Evolutionary conservation across 2,797 vertebrate genomes (phyloP).

Genomic region (Neosalanx taihuensis): DNA sequence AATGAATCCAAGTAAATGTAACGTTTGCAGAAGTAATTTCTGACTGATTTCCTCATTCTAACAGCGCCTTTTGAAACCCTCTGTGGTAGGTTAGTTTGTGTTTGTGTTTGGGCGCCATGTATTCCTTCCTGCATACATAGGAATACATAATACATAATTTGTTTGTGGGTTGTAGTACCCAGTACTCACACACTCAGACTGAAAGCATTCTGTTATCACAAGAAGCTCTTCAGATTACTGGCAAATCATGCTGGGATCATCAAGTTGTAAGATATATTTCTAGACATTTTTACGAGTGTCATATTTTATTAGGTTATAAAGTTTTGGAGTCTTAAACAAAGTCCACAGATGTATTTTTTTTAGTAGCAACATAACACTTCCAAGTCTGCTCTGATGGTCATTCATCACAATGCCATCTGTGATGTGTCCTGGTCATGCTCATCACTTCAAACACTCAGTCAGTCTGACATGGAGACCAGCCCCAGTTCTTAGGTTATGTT

Average conservation of each 20-base stretch:
- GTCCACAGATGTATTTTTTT: neutral
- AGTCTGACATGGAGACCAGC: neutral
- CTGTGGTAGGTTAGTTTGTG: too few relatives aligned
- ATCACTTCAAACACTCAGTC: neutral
- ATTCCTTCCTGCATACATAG: too few relatives aligned
- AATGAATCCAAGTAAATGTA: neutral
- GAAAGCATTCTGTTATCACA: too few relatives aligned
- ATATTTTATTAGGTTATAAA: neutral
- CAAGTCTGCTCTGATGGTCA: neutral
- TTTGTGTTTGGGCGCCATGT: too few relatives aligned
- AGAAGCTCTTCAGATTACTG: neutral
- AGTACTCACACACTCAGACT: too few relatives aligned
- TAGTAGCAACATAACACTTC: neutral
- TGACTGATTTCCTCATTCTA: too few relatives aligned
- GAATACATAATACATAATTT: too few relatives aligned
- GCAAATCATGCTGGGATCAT: neutral
- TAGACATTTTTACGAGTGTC: too few relatives aligned
- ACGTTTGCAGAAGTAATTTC: too few relatives aligned
- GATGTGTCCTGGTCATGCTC: neutral
- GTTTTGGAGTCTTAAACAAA: neutral
- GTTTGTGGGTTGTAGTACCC: too few relatives aligned
- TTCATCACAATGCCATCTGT: neutral
- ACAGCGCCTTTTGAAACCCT: too few relatives aligned
- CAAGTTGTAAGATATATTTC: neutral
- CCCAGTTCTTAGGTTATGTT: neutral